Conservation (phyloP, 1,140 invertebrate genomes). For the Diorhabda sublineata region DNA sequence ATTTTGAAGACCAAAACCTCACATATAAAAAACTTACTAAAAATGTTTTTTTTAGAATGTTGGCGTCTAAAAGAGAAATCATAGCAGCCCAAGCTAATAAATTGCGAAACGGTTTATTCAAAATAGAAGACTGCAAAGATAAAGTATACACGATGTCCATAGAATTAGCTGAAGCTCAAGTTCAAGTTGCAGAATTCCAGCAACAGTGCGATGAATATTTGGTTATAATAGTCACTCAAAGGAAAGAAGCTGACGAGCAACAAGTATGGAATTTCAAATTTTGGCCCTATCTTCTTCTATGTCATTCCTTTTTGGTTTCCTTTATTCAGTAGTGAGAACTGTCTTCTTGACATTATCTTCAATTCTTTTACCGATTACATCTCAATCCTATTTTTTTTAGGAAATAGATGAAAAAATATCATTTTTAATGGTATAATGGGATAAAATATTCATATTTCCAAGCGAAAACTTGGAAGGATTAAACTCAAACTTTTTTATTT, state of each 20-base stretch:
- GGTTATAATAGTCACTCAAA: slow-evolving; percentile 70
- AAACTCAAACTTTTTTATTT: slow-evolving; percentile 8
- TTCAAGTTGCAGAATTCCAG: slow-evolving; percentile 66
- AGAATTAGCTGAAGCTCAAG: slow-evolving; percentile 73
- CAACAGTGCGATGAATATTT: slow-evolving; percentile 72
- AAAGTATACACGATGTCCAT: slow-evolving; percentile 75
- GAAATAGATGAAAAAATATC: too few relatives aligned
- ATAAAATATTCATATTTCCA: too few relatives aligned
- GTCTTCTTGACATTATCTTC: background rate
- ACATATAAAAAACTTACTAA: too few relatives aligned
- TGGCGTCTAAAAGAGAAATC: slow-evolving; percentile 65
- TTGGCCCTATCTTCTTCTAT: background rate
- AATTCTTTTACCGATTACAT: background rate
- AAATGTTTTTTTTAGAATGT: slow-evolving; percentile 56
- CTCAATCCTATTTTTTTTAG: background rate
- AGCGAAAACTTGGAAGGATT: too few relatives aligned
- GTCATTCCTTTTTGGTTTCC: slow-evolving; percentile 20
- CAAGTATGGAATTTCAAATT: slow-evolving; percentile 40
- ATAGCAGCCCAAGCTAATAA: slow-evolving; percentile 68
- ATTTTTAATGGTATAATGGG: too few relatives aligned
- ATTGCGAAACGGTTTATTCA: slow-evolving; percentile 67
- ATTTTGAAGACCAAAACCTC: too few relatives aligned
- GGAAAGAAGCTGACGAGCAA: slow-evolving; percentile 75
- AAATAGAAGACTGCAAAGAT: slow-evolving; percentile 71
- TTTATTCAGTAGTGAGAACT: slow-evolving; percentile 1